Evolutionary conservation across 1,140 invertebrate species (phyloP), one percentile per base, ranked within the genome.

Genomic region (Centruroides sculpturatus): DNA sequence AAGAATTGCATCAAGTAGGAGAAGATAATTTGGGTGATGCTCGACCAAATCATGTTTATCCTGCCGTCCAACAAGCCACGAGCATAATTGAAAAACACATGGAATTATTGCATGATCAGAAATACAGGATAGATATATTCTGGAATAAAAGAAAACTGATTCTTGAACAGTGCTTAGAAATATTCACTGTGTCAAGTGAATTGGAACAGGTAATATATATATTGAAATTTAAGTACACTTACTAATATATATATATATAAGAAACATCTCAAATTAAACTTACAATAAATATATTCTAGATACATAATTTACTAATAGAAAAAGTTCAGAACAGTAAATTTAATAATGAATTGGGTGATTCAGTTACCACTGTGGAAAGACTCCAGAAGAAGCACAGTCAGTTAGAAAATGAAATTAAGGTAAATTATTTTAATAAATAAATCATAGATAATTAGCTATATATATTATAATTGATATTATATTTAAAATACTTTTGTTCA

Each of bases 141-240:
- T 89, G 85, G 77, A 79, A 81, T 62, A 81, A 74, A 65, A 75
- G 74, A 36, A 74, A 75, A 66, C 67, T 71, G 3, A 79, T 85
- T 66, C 76, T 90, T 61, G 86, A 89, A 68, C 85, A 91, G 71
- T 86, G 86, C 64, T 74, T 89, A 60, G 84, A 85, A 49, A 74
- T 41, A 41, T 41, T 41, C 8, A 41, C 41, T 41, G 41, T 41
- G 5, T 41, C 41, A 41, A 41, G 3, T 41, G 41, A 41, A 41
- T 8, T 41, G 41, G 41, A 41, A 41, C 5, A 41, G 41, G 41
- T 41, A 41, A 41, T 23, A 41, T 41, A 6, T 41, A 8, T 41
- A 6, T 41, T 41, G 8, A 41, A 41, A 41, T 41, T 6, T 41
- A 6, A 6, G 41, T 41, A 41, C 8, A 23, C 2, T 23, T 23